These are phyloP conservation scores for Lissonota sp. DNA, from an alignment of 2,888 invertebrate genomes.

Conservation along the genomic window DNA sequence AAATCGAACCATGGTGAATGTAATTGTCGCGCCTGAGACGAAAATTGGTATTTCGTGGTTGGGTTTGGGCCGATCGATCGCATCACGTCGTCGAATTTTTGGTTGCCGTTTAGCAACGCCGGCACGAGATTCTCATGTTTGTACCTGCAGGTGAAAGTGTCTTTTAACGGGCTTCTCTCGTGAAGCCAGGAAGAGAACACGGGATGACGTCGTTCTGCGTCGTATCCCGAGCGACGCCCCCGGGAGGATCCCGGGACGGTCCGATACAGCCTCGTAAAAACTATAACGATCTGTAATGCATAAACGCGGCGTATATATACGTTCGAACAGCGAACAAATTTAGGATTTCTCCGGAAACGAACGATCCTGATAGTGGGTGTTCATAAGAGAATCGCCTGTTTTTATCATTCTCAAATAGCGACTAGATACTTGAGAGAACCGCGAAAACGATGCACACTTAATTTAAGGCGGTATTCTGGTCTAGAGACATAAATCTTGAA, in stretches of 20 bases:
- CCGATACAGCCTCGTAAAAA: conserved; percentile 32
- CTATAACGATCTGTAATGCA: conserved; percentile 30
- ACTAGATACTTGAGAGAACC: too few species aligned
- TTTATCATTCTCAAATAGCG: too few species aligned
- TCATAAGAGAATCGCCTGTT: too few species aligned
- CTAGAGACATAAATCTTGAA: too few species aligned
- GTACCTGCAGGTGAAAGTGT: conserved; percentile 53
- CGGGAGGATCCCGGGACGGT: conserved; percentile 33
- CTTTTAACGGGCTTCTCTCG: conserved; percentile 8
- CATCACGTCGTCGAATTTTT: conserved; percentile 5
- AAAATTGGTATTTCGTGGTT: background rate
- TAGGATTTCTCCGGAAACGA: too few species aligned
- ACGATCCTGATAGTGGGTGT: too few species aligned
- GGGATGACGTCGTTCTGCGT: conserved; percentile 15
- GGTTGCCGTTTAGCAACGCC: conserved; percentile 23
- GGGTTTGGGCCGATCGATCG: background rate
- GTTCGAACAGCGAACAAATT: background rate
- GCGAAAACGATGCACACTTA: too few species aligned
- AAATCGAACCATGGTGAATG: background rate
- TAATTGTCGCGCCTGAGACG: background rate
- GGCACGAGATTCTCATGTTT: conserved; percentile 11
- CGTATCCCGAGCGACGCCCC: conserved; percentile 35
- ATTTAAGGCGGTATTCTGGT: too few species aligned
- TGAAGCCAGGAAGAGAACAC: conserved; percentile 19
- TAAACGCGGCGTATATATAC: conserved; percentile 12